Conservation (phyloP, 1,140 invertebrate species). For the Caenorhabditis elegans region WBcel235 BX284603.4:7564501-7565000, state of each 20-base stretch:
- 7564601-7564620: conserved; percentile 60
- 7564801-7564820: conserved; percentile 48
- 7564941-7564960: too few species aligned
- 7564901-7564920: too few species aligned
- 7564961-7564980: too few species aligned
- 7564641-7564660: conserved; percentile 58
- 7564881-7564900: too few species aligned
- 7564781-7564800: conserved; percentile 50
- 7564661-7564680: conserved; percentile 60
- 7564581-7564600: conserved; percentile 59
- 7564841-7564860: neutral
- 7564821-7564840: conserved; percentile 34
- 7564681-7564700: conserved; percentile 58
- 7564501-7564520: conserved; percentile 6
- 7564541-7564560: conserved; percentile 30
- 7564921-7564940: too few species aligned
- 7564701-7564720: conserved; percentile 13
- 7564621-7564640: conserved; percentile 50
- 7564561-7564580: conserved; percentile 59
- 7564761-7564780: conserved; percentile 44
- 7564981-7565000: too few species aligned
- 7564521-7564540: too few species aligned
- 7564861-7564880: neutral
- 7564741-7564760: conserved; percentile 47
- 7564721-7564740: conserved; percentile 57